Evolutionary conservation across 2,888 invertebrate genomes (phyloP).

Genomic region (Polylopha cassiicola): DNA sequence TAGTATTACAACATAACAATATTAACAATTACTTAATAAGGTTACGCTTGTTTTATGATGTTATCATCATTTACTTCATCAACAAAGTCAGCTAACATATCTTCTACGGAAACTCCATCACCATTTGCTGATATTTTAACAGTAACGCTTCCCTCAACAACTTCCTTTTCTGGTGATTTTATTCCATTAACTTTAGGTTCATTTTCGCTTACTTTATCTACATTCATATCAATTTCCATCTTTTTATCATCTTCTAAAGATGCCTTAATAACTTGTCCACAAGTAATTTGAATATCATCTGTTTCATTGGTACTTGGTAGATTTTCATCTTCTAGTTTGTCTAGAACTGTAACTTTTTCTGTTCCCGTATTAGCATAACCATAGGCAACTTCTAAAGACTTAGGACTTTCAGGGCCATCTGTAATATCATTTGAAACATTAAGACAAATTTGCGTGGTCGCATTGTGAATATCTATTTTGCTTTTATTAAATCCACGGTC

Average conservation of each 20-base stretch:
- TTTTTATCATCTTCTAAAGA: constrained; percentile 43
- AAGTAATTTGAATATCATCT: constrained; percentile 64
- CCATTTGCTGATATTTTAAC: constrained; percentile 26
- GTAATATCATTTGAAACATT: constrained; percentile 38
- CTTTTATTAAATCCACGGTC: constrained; percentile 7
- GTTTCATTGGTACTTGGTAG: constrained; percentile 61
- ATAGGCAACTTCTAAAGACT: constrained; percentile 54
- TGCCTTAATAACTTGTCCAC: constrained; percentile 48
- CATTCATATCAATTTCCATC: constrained; percentile 11
- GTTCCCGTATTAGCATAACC: constrained; percentile 43
- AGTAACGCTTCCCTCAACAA: constrained; percentile 29
- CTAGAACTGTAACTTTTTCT: constrained; percentile 42
- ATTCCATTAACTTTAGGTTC: constrained; percentile 43
- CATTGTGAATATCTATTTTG: constrained; percentile 39
- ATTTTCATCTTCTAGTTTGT: constrained; percentile 55
- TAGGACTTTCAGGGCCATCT: constrained; percentile 41
- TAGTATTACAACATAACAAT: constrained; percentile 1
- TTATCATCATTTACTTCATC: constrained; percentile 59
- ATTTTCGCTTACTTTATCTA: no score
- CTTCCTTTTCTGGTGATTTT: constrained; percentile 32
- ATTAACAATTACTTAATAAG: constrained; percentile 7
- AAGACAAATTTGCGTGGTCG: constrained; percentile 46
- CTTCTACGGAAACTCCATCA: constrained; percentile 46
- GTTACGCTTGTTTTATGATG: constrained; percentile 31
- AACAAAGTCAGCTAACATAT: constrained; percentile 70